Conservation (phyloP, 2,888 invertebrate genomes). For the Nymphalis polychloros region DNA sequence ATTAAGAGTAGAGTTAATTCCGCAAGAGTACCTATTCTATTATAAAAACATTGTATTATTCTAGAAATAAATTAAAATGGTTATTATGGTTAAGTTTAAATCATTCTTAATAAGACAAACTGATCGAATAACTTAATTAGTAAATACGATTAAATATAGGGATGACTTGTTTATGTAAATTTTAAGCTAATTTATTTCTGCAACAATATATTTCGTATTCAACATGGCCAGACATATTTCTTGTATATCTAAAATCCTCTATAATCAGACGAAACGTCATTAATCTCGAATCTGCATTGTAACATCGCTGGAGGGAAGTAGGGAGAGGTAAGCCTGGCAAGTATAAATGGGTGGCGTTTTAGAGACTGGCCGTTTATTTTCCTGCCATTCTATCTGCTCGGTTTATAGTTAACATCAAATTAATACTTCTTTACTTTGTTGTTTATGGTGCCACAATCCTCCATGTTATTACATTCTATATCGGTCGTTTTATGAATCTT, state of each 20-base stretch:
- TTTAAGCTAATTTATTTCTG: too few relatives aligned
- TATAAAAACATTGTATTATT: too few relatives aligned
- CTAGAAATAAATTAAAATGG: too few relatives aligned
- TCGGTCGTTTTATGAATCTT: slow-evolving; percentile 1
- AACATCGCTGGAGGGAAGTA: neutral
- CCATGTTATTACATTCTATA: slow-evolving; percentile 19
- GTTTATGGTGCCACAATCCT: slow-evolving; percentile 49
- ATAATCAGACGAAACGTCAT: slow-evolving; percentile 15
- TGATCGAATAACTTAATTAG: too few relatives aligned
- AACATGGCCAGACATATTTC: slow-evolving; percentile 7
- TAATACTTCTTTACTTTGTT: slow-evolving; percentile 62
- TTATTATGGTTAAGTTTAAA: too few relatives aligned
- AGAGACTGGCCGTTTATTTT: slow-evolving; percentile 24
- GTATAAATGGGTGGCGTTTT: slow-evolving; percentile 10
- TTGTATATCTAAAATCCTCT: slow-evolving; percentile 12
- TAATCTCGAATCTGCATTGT: slow-evolving; percentile 7
- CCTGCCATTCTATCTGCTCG: slow-evolving; percentile 13
- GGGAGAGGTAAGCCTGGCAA: neutral
- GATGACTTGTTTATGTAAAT: too few relatives aligned
- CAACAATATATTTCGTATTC: neutral
- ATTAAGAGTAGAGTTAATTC: too few relatives aligned
- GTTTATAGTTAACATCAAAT: slow-evolving; percentile 59
- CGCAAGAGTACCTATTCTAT: too few relatives aligned
- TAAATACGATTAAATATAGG: too few relatives aligned
- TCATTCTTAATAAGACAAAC: too few relatives aligned